Base-by-base conservation (phyloP, 2,113 vertebrate species). In the Podarcis raffonei region DNA sequence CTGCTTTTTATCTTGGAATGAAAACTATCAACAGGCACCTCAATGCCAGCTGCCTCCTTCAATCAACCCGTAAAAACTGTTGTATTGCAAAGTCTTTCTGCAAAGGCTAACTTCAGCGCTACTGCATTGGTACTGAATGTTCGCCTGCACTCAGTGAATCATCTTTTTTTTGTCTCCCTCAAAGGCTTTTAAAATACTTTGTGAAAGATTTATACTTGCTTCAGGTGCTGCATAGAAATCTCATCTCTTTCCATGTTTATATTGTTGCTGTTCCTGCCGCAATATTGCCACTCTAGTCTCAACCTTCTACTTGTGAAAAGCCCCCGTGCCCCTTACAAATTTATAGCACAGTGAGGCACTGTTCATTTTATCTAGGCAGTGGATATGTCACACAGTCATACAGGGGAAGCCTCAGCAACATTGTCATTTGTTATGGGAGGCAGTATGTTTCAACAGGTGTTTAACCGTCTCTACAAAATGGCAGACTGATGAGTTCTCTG, bases 371-470 rank as follows among this genome's bases (percentile, higher is more conserved):
- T 90, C 81, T 69, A 81, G 57, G 83, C n/a, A 81, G 59, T 1
- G 0, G 81, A 90, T 85, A 62, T 87, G 83, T 83, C 57, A 89
- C 15, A 90, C 32, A 89, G 72, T 90, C 92, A 71, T 80, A 68
- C 77, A 88, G 87, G 86, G 23, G 80, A n/a, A 90, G 89, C 25
- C 57, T 93, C 84, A 90, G 83, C 89, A 93, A 76, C 90, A 91
- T 90, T 92, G 75, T 65, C 74, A 42, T 83, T 84, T 65, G 37
- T 87, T 90, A 83, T 66, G 53, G 37, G 30, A 74, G 83, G 78
- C 88, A 92, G 87, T 89, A 92, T 90, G 20, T 65, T 32, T 93
- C 92, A 93, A 74, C 85, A 90, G 89, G 89, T 77, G 74, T 94
- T 91, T 91, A 86, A 77, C 85, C n/a, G 25, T 84, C 74, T 83